Evolutionary conservation across 1,140 invertebrate species (phyloP).

Genomic region (Platorchestia sp.): DNA sequence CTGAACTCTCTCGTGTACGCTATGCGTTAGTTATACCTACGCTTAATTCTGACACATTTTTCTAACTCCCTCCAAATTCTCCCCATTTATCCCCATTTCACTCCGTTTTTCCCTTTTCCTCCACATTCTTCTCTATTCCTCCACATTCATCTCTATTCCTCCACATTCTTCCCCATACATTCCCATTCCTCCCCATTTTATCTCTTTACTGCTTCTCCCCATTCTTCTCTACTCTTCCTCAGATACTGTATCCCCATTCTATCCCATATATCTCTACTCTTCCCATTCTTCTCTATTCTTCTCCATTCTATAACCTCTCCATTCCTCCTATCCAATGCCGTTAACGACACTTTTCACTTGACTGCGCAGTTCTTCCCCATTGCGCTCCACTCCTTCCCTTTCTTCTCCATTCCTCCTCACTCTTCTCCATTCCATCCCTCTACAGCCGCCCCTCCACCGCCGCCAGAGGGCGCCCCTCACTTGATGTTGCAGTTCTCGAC

Average conservation of each 20-base stretch:
- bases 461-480: conserved; percentile 69
- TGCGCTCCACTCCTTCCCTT: neutral
- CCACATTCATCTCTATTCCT: neutral
- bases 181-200: too few species aligned
- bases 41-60: too few species aligned
- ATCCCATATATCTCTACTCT: too few species aligned
- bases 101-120: neutral
- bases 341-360: neutral
- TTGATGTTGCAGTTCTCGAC: conserved; percentile 86
- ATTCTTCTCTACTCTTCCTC: too few species aligned
- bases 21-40: too few species aligned
- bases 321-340: too few species aligned
- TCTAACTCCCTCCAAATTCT: too few species aligned
- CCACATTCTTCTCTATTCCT: neutral
- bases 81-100: neutral
- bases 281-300: too few species aligned
- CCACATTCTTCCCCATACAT: too few species aligned
- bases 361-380: neutral
- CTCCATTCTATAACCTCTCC: too few species aligned
- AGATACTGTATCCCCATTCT: too few species aligned
- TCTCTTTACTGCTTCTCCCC: conserved; percentile 87
- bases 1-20: too few species aligned
- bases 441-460: conserved; percentile 87
- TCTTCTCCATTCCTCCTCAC: neutral
- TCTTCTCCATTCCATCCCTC: conserved; percentile 73